Evolutionary conservation across 2,113 vertebrate species (phyloP).

Genomic region (Rhadina sibilatrix): DNA sequence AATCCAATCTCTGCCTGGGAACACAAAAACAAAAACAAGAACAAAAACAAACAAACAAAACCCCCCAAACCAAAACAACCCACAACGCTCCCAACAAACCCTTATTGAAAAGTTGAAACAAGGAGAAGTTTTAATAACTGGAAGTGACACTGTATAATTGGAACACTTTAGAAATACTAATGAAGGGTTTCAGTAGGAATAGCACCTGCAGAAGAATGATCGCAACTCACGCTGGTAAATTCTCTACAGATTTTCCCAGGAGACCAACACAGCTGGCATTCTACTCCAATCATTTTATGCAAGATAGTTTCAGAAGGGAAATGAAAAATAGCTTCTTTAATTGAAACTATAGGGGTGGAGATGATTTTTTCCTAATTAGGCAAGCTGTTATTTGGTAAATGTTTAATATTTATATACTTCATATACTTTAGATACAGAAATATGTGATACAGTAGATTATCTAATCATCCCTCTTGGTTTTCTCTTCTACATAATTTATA

Average conservation of each 20-base stretch:
- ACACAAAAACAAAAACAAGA: too few species aligned
- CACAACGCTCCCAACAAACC: not conserved
- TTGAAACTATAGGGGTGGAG: not conserved
- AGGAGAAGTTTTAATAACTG: not conserved
- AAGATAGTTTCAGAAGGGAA: not conserved
- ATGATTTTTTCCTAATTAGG: not conserved
- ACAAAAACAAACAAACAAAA: too few species aligned
- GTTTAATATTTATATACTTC: not conserved
- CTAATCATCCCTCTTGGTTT: not conserved
- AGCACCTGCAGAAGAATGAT: not conserved
- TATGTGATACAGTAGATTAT: not conserved
- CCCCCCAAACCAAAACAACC: too few species aligned
- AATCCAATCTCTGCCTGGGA: not conserved
- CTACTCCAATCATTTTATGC: not conserved
- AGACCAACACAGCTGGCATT: not conserved
- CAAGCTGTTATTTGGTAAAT: not conserved
- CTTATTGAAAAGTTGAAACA: not conserved
- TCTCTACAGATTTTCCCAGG: not conserved
- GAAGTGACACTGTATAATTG: not conserved
- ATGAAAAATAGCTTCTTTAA: not conserved
- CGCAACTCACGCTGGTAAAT: not conserved
- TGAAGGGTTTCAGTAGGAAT: not conserved
- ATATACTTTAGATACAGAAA: not conserved
- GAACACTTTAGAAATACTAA: not conserved
- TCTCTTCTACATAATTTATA: not conserved